A percentile compares a stretch with the other conserved stretches of the same genome.
phyloP scores from a whole-genome alignment of 2,888 invertebrate genomes.

The Drosophila melanosoma region DNA sequence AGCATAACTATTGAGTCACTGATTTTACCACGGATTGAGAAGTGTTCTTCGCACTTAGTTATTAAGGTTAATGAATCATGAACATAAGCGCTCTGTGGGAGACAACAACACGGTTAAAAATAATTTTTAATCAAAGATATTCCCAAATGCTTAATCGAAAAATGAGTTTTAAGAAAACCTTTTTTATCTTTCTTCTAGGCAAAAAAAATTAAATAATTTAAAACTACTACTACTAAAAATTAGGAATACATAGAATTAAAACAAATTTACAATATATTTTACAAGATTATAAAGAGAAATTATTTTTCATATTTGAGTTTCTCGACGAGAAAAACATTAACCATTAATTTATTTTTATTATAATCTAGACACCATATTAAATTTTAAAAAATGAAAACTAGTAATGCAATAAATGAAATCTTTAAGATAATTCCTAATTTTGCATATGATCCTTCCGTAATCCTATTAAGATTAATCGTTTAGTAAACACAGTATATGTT shows the following conservation, averaged over 20 bases:
- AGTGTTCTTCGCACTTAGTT: conserved; percentile 15
- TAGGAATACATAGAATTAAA: not conserved
- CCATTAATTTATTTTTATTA: not conserved
- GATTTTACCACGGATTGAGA: conserved; percentile 32
- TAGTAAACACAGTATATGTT: conserved; percentile 17
- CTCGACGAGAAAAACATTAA: not conserved
- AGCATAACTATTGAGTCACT: conserved; percentile 44
- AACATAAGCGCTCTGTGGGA: not conserved
- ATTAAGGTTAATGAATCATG: not conserved
- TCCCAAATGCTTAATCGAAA: not conserved
- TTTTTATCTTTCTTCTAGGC: too few relatives aligned
- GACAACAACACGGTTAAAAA: not conserved
- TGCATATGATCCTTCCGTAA: not conserved
- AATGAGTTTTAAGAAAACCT: too few relatives aligned
- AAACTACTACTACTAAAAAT: not conserved
- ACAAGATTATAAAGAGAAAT: not conserved
- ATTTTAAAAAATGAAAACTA: not conserved
- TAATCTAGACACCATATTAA: not conserved
- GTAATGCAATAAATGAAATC: not conserved
- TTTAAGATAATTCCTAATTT: not conserved
- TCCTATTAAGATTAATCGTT: conserved; percentile 23
- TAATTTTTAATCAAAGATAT: not conserved
- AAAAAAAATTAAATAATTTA: not conserved
- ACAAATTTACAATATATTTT: not conserved
- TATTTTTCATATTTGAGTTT: not conserved